Evolutionary conservation across 2,113 vertebrate genomes (phyloP).

Genomic region (Cryptoleucopteryx plumbea): DNA sequence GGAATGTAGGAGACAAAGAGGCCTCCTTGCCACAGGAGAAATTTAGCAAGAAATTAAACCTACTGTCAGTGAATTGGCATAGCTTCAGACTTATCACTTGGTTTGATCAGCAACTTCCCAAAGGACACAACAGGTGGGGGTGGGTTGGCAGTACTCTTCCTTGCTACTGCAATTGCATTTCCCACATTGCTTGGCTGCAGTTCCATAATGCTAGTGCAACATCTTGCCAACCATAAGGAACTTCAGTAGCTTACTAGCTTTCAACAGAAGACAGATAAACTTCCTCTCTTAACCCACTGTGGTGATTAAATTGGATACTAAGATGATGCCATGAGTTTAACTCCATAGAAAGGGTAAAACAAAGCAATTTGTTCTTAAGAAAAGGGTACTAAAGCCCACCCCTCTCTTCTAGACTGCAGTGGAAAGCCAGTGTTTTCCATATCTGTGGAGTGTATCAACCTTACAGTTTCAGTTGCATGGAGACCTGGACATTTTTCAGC

Average conservation of each 20-base stretch:
- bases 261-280: background rate
- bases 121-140: background rate
- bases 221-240: background rate
- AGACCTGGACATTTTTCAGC: background rate
- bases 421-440: background rate
- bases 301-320: background rate
- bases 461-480: background rate
- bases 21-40: background rate
- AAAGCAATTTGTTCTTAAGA: background rate
- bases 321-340: background rate
- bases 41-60: background rate
- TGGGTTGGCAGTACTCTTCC: background rate
- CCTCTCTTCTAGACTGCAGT: background rate
- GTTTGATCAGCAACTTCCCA: background rate
- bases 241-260: background rate
- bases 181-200: background rate
- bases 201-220: background rate
- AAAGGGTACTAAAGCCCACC: background rate
- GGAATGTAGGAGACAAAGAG: background rate
- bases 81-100: background rate
- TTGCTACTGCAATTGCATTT: background rate
- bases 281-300: background rate
- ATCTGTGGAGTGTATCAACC: background rate
- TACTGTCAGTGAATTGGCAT: background rate
- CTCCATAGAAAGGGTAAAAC: background rate